Conservation (phyloP, 2,888 invertebrate species). For the Pteria penguin region DNA sequence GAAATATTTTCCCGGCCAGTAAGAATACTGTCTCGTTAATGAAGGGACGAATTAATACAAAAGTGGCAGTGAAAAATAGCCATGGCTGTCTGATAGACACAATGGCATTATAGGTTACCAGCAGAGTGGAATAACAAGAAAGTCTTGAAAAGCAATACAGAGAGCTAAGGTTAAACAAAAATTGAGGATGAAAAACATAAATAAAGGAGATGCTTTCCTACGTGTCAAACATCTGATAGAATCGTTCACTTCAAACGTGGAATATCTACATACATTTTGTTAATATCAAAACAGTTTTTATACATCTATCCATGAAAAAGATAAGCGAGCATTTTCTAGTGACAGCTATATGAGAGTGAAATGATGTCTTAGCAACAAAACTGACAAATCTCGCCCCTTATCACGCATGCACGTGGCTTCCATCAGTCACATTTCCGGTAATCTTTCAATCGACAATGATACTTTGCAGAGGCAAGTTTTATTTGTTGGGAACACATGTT, state of each 20-base stretch:
- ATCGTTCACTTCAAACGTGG: not conserved
- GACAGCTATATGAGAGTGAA: constrained; percentile 14
- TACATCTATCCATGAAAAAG: not conserved
- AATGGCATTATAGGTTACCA: not conserved
- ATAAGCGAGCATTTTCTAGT: not conserved
- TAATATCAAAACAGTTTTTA: constrained; percentile 10
- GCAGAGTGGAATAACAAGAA: not conserved
- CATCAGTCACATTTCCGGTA: constrained; percentile 37
- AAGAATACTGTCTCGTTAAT: constrained; percentile 17
- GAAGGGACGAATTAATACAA: not conserved
- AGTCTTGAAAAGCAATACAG: not conserved
- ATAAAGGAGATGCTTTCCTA: not conserved
- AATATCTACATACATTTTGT: not conserved
- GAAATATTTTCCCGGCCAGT: constrained; percentile 28
- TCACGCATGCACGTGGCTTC: constrained; percentile 39
- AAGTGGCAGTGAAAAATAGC: not conserved
- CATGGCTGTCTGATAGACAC: not conserved
- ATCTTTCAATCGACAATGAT: constrained; percentile 17
- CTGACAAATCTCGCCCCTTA: constrained; percentile 26
- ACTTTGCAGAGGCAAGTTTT: constrained; percentile 16
- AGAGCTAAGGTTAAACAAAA: not conserved
- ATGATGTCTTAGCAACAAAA: constrained; percentile 26
- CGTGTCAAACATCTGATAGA: constrained; percentile 5
- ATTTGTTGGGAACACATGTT: constrained; percentile 37
- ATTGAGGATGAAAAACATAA: not conserved